These are phyloP conservation scores for Gracilinanus agilis DNA, from an alignment of 2,113 vertebrate genomes.

Conservation along the genomic window DNA sequence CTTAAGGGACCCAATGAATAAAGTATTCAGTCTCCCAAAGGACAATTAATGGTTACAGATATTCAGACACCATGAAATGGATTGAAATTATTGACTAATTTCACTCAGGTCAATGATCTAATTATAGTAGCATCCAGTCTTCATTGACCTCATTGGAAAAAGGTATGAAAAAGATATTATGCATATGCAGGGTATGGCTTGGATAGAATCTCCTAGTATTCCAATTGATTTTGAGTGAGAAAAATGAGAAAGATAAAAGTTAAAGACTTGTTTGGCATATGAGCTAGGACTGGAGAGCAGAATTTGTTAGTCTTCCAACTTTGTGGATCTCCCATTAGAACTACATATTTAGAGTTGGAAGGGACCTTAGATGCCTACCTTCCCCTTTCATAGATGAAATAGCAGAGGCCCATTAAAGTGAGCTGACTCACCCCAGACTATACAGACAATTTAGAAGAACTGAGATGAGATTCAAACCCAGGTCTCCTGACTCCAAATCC, in stretches of 20 bases:
- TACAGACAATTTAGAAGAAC: neutral
- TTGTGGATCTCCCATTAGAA: neutral
- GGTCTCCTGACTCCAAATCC: neutral
- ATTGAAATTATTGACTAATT: conserved; percentile 33
- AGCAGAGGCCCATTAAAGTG: neutral
- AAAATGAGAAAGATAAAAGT: neutral
- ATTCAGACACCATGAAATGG: neutral
- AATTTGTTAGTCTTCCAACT: neutral
- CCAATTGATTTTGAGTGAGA: neutral
- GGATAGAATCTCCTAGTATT: neutral
- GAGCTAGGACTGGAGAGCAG: neutral
- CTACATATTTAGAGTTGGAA: neutral
- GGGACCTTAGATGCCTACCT: neutral
- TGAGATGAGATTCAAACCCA: neutral
- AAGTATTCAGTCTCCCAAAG: neutral
- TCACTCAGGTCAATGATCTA: neutral
- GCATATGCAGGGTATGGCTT: neutral
- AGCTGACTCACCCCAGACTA: neutral
- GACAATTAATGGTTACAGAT: neutral
- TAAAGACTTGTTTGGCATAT: neutral
- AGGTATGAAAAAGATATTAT: neutral
- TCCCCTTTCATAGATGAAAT: neutral
- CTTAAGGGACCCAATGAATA: neutral
- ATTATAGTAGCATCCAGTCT: neutral
- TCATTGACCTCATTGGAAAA: neutral